Evolutionary conservation across 2,888 invertebrate species (phyloP), one percentile per base, ranked within the genome.

Genomic region (Hirtodrosophila duncani): DNA sequence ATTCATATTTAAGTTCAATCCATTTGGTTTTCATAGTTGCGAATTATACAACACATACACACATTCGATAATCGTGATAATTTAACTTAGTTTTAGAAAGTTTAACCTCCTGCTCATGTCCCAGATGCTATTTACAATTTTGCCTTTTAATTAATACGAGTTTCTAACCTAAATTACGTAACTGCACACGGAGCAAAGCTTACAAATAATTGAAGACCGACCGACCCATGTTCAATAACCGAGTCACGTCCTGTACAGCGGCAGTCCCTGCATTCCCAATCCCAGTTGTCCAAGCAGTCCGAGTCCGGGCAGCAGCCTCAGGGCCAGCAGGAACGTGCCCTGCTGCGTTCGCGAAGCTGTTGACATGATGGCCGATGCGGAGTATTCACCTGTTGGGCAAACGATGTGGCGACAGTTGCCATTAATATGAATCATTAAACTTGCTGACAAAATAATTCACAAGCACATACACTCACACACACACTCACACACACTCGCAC

Each of bases 321-420:
- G 44, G 41, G 71, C 51, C 57, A 78, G 58, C 48, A 48, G 63
- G 48, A 64, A 65, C 60, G 67, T 67, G 70, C 67, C 56, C 45
- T 27, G 51, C 41, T 43, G 36, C 7, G 44, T 46, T 34, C 43
- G 37, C n/a, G 52, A 42, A 13, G 83, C 82, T 38, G 78, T 72
- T 33, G 86, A 87, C 83, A 85, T 87, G 58, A 87, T 87, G 51
- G 86, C 86, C 62, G 87, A 87, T 63, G 87, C 86, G 31, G 86
- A 87, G 67, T 87, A 87, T 68, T 87, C 86, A 65, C 86, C 86
- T 86, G 64, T 55, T 78, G 68, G 74, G 69, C 48, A 58, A 56
- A 37, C 42, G 60, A 11, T 7, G 31, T 59, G 60, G 49, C 37
- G 59, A 80, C 74, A 72, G 65, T 72, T 80, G 63, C 68, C 63